Evolutionary conservation across 1,140 invertebrate genomes (phyloP).

Genomic region (Zelostemma sp.): DNA sequence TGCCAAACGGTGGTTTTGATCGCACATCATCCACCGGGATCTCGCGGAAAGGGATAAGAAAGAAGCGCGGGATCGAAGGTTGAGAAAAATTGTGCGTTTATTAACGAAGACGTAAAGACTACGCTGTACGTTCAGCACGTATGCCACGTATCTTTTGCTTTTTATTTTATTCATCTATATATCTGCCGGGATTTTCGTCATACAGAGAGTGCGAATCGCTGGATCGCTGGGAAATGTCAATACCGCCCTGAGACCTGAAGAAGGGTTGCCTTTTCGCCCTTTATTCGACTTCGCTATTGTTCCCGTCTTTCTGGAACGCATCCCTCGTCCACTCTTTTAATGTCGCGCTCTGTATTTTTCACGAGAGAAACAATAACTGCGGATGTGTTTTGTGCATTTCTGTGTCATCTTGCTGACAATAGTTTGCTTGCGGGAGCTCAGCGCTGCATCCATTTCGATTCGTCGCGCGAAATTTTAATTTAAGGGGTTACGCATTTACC

Average conservation of each 20-base stretch:
- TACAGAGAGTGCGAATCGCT: slow-evolving; percentile 25
- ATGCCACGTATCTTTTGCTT: not conserved
- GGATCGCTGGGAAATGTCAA: slow-evolving; percentile 20
- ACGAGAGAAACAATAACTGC: slow-evolving; percentile 11
- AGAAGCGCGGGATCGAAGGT: slow-evolving; percentile 61
- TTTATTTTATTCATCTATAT: not conserved
- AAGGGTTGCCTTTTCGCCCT: slow-evolving; percentile 11
- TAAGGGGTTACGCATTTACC: too few relatives aligned
- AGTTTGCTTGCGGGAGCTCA: too few relatives aligned
- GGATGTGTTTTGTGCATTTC: not conserved
- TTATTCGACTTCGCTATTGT: slow-evolving; percentile 20
- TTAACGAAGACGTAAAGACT: slow-evolving; percentile 65
- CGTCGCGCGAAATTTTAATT: too few relatives aligned
- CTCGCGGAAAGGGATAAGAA: slow-evolving; percentile 52
- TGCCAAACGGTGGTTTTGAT: slow-evolving; percentile 31
- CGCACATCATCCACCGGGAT: slow-evolving; percentile 40
- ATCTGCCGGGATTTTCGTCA: slow-evolving; percentile 11
- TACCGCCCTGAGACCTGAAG: slow-evolving; percentile 1
- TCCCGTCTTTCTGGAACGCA: slow-evolving; percentile 8
- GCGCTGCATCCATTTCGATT: too few relatives aligned
- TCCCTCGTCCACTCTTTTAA: slow-evolving; percentile 14
- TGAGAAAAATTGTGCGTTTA: slow-evolving; percentile 72
- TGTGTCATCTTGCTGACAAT: not conserved
- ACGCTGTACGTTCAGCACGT: slow-evolving; percentile 20
- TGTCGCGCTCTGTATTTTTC: too few relatives aligned